Evolutionary conservation across 1,140 invertebrate genomes (phyloP), one percentile per base, ranked within the genome.

Genomic region (Bradysia coprophila): DNA sequence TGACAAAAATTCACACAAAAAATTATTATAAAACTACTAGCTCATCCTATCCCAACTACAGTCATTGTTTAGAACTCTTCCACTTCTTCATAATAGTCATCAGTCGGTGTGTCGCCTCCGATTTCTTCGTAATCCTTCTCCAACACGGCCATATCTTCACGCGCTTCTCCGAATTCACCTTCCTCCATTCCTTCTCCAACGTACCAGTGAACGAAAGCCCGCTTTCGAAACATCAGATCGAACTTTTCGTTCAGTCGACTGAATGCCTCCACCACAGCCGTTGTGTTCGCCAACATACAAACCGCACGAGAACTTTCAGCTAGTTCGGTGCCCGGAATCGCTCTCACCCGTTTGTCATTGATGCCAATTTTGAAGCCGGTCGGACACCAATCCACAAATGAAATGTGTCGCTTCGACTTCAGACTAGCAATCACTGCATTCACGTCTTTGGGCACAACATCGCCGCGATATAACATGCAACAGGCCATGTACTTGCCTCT

Each of bases 381-480:
- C 34, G 84, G 85, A 63, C 84, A 89, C 85, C 86, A 87, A 65
- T 89, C 85, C 16, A 90, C 87, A 59, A 91, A 91, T 63, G 85
- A 78, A 51, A 90, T 83, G 48, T 76, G 76, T 41, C 78, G 69
- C 65, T 85, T 80, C 48, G 76, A 77, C 64, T 84, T 84, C 62
- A 83, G 78, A 48, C 75, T 73, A 8, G 78, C 80, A 57, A 88
- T 86, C 24, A 79, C 75, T 2, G 76, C 74, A 56, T 82, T 81
- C 13, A 82, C 78, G 46, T 81, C 78, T 58, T 78, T 79, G 31
- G 76, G 75, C 1, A 76, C 73, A 15, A 79, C 74, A 51, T 78
- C 75, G 41, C 76, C 76, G 48, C 74, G 62, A 64, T 79, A 81
- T 51, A 81, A 55, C 67, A 81, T 73, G 66, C 77, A 73, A 65